These are phyloP conservation scores for Perizoma affinitatum DNA, from an alignment of 2,888 invertebrate species.

Conservation along the genomic window DNA sequence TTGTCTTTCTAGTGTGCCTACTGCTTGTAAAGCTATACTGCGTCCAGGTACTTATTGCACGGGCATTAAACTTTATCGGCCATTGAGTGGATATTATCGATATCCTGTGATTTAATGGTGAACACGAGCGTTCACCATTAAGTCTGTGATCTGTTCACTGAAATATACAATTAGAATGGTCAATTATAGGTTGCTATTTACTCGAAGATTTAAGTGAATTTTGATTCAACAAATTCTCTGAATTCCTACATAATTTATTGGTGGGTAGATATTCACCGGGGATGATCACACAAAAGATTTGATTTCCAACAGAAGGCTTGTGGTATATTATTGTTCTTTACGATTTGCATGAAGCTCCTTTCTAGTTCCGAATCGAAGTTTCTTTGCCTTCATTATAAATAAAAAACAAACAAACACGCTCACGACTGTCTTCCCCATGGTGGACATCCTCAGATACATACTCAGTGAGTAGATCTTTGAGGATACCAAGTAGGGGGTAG, in stretches of 20 bases:
- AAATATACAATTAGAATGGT: slow-evolving; percentile 30
- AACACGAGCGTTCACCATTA: slow-evolving; percentile 27
- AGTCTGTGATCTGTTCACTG: no score
- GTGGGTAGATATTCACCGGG: background rate
- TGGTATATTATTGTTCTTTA: no score
- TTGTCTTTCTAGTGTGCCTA: slow-evolving; percentile 1
- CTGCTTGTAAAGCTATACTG: slow-evolving; percentile 16
- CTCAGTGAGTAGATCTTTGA: no score
- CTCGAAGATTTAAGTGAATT: slow-evolving; percentile 9
- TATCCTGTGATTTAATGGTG: slow-evolving; percentile 35
- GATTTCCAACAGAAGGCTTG: no score
- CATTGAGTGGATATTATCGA: slow-evolving; percentile 33
- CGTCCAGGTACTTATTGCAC: slow-evolving; percentile 19
- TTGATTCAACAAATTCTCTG: slow-evolving; percentile 34
- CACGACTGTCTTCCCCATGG: no score
- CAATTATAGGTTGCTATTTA: slow-evolving; percentile 16
- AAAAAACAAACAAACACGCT: no score
- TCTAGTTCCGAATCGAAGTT: no score
- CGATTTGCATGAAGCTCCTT: no score
- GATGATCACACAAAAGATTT: no score
- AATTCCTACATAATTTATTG: slow-evolving; percentile 3
- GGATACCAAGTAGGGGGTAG: no score
- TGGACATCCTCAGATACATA: no score
- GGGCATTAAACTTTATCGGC: slow-evolving; percentile 35
- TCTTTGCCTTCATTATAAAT: no score